Evolutionary conservation across 2,113 vertebrate species (phyloP).

Genomic region (Megaptera novaeangliae): DNA sequence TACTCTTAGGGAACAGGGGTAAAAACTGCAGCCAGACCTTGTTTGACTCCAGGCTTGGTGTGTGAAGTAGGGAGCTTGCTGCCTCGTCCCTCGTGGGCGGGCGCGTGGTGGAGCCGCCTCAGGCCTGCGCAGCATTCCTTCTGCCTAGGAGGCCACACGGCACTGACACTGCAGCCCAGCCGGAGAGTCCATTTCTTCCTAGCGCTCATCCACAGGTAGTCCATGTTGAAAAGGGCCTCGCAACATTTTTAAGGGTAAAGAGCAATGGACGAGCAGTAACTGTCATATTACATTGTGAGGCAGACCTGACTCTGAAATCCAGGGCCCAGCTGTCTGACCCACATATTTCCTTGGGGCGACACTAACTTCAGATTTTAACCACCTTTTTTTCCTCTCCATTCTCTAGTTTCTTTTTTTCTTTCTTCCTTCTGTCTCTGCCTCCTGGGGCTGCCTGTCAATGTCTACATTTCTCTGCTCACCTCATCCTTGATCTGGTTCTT

Average conservation of each 20-base stretch:
- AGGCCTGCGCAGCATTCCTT: not conserved
- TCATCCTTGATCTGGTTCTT: not conserved
- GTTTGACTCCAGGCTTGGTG: not conserved
- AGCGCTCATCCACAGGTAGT: not conserved
- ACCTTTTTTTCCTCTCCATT: not conserved
- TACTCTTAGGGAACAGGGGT: not conserved
- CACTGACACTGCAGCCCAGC: not conserved
- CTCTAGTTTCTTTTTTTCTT: constrained; percentile 5
- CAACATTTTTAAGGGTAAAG: not conserved
- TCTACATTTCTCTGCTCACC: not conserved
- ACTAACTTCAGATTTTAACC: not conserved
- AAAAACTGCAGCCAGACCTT: not conserved
- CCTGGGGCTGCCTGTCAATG: accelerated
- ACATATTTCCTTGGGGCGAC: not conserved
- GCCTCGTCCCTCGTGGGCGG: accelerated
- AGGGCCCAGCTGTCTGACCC: not conserved
- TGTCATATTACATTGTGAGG: not conserved
- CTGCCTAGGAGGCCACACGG: not conserved
- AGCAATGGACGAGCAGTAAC: not conserved
- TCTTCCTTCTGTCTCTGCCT: not conserved
- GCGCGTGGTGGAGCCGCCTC: accelerated
- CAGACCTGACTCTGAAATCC: not conserved
- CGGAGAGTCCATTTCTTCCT: not conserved
- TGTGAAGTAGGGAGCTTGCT: not conserved
- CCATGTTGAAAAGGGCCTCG: not conserved